These are phyloP conservation scores for Vanacampus margaritifer DNA, from an alignment of 2,113 vertebrate genomes.

Conservation along the genomic window DNA sequence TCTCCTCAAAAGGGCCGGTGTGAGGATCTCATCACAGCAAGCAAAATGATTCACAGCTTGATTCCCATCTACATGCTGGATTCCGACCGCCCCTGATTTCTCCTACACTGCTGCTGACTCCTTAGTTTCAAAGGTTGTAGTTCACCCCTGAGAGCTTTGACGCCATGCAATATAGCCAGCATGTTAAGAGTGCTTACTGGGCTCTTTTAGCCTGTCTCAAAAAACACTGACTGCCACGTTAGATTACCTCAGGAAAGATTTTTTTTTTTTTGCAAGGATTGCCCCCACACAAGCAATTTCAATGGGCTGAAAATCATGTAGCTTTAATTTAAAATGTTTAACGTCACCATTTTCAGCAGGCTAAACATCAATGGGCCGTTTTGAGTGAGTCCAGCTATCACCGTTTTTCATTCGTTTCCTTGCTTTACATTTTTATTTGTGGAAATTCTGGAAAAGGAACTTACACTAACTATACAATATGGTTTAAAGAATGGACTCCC, in stretches of 20 bases:
- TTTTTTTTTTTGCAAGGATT: conserved; percentile 30
- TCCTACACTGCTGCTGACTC: conserved; percentile 66
- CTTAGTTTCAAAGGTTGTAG: conserved; percentile 60
- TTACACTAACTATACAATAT: not conserved
- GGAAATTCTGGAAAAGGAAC: not conserved
- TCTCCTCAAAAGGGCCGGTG: conserved; percentile 54
- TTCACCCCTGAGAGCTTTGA: conserved; percentile 67
- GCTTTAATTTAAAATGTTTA: conserved; percentile 42
- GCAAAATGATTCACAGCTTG: conserved; percentile 62
- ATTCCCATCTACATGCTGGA: conserved; percentile 54
- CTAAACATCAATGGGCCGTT: not conserved
- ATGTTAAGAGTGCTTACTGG: conserved; percentile 61
- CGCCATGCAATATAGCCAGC: conserved; percentile 57
- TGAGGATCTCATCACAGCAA: conserved; percentile 68
- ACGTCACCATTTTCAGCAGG: conserved; percentile 10
- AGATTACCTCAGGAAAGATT: conserved; percentile 59
- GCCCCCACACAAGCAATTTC: conserved; percentile 31
- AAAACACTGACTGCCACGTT: conserved; percentile 46
- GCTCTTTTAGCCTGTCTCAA: conserved; percentile 48
- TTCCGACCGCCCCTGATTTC: conserved; percentile 46
- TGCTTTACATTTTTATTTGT: not conserved
- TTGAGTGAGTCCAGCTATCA: not conserved
- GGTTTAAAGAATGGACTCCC: not conserved
- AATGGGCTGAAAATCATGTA: conserved; percentile 30
- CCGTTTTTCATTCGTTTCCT: not conserved